These are phyloP conservation scores for Bradysia coprophila DNA, from an alignment of 1,140 invertebrate species.

Conservation along the genomic window DNA sequence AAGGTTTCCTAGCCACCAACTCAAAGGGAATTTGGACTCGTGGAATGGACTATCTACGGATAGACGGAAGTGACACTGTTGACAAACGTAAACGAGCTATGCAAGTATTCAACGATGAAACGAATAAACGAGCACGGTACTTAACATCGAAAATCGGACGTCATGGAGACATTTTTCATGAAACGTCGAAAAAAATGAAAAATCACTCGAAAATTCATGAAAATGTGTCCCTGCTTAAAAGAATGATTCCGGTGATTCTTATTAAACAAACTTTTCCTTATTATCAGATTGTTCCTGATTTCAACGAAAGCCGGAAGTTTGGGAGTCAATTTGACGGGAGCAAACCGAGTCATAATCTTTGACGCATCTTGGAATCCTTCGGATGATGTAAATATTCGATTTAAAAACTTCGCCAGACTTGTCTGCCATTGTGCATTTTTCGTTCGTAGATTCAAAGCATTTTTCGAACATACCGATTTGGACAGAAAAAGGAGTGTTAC, in stretches of 20 bases:
- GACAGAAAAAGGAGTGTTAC: constrained; percentile 85
- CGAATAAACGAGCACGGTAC: constrained; percentile 45
- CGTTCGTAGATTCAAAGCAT: constrained; percentile 60
- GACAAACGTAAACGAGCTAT: constrained; percentile 61
- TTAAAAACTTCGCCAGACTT: neutral
- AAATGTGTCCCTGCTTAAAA: neutral
- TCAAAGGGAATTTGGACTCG: constrained; percentile 51
- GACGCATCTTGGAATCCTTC: constrained; percentile 98
- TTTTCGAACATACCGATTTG: constrained; percentile 88
- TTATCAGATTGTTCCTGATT: constrained; percentile 67
- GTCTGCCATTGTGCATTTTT: neutral
- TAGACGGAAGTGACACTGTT: constrained; percentile 74
- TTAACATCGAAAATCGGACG: constrained; percentile 23
- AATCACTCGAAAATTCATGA: neutral
- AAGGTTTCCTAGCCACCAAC: constrained; percentile 62
- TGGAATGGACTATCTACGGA: constrained; percentile 72
- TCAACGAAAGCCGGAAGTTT: constrained; percentile 90
- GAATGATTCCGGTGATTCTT: neutral
- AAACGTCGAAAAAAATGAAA: neutral
- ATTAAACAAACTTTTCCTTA: constrained; percentile 20
- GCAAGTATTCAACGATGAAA: constrained; percentile 64
- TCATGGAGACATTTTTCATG: constrained; percentile 21
- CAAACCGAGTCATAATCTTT: constrained; percentile 95
- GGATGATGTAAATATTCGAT: constrained; percentile 38
- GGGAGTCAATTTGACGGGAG: constrained; percentile 87